Conservation (phyloP, 2,797 vertebrate genomes). For the Amblyraja radiata region DNA sequence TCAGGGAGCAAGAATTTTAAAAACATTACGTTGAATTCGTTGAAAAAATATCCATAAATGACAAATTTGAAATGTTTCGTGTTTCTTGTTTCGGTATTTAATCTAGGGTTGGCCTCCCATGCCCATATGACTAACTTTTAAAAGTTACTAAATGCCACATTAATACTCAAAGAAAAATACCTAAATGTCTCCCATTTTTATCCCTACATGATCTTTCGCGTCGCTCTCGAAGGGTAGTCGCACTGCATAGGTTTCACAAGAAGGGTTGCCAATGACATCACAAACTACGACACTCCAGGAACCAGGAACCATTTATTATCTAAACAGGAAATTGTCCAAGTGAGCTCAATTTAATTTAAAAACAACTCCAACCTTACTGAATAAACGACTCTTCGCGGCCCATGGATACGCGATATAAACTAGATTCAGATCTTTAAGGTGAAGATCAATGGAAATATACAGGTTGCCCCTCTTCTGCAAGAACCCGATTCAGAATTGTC, state of each 20-base stretch:
- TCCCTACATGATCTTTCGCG: neutral
- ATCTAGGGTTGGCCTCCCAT: neutral
- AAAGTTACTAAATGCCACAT: neutral
- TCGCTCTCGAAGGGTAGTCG: neutral
- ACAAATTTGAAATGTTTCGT: neutral
- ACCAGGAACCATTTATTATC: neutral
- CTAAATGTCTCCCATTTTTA: neutral
- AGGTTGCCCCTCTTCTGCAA: no score
- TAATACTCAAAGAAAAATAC: neutral
- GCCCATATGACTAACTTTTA: no score
- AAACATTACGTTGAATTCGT: neutral
- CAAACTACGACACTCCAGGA: neutral
- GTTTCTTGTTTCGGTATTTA: neutral
- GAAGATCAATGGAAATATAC: neutral
- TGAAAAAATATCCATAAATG: neutral
- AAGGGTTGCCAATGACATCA: neutral
- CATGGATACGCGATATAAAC: neutral
- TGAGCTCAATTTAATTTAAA: neutral
- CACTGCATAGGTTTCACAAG: neutral
- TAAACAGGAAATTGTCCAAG: conserved; percentile 10
- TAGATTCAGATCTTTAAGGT: neutral
- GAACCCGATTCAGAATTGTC: no score
- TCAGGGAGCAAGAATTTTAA: neutral
- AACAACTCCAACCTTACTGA: neutral
- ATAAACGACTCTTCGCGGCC: neutral